Evolutionary conservation across 2,888 invertebrate species (phyloP).

Genomic region (Ctena decussata): DNA sequence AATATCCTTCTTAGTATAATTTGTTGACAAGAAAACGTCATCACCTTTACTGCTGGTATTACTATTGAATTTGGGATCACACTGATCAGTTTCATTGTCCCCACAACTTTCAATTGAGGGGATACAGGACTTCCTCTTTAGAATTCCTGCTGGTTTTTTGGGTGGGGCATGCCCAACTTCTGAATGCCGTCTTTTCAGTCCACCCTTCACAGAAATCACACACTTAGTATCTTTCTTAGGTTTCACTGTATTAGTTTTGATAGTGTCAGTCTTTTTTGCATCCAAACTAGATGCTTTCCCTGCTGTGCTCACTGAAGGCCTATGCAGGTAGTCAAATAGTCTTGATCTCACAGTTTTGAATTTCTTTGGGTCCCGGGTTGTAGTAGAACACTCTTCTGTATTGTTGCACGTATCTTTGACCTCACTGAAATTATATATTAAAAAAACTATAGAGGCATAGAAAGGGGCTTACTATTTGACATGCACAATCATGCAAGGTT

Average conservation of each 20-base stretch:
- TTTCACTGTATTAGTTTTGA: background rate
- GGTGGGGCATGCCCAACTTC: constrained; percentile 13
- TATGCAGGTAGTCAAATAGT: constrained; percentile 48
- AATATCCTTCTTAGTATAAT: background rate
- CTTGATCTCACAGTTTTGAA: constrained; percentile 43
- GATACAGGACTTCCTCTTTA: constrained; percentile 60
- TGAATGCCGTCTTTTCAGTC: constrained; percentile 47
- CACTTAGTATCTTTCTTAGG: background rate
- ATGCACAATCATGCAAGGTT: no score
- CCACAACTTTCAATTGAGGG: constrained; percentile 39
- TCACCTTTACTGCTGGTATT: background rate
- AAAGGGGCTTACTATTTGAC: no score
- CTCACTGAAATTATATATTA: no score
- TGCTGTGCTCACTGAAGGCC: background rate
- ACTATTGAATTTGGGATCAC: no score
- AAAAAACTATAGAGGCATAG: no score
- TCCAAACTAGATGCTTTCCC: background rate
- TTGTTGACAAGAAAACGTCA: constrained; percentile 10
- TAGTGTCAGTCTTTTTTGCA: background rate
- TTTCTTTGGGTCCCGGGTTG: background rate
- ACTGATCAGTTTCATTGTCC: background rate
- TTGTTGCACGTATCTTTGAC: no score
- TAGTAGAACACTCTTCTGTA: background rate
- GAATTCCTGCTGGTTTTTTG: constrained; percentile 50
- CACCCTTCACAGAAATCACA: constrained; percentile 9